Evolutionary conservation across 2,888 invertebrate genomes (phyloP).

Genomic region (Cryptops parisi): DNA sequence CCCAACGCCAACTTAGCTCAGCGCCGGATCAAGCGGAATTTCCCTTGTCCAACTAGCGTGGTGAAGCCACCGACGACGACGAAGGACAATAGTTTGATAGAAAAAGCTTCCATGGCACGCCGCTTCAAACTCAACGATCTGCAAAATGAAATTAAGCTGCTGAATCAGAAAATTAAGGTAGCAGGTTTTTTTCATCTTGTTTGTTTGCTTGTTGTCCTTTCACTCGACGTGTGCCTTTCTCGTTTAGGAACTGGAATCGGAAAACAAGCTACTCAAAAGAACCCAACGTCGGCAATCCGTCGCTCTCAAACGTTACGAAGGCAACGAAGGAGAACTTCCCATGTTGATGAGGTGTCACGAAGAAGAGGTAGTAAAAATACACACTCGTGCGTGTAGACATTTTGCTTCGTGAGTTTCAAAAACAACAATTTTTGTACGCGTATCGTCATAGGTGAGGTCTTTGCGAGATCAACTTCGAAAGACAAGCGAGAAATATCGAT

Average conservation of each 20-base stretch:
- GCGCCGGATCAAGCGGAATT: too few species aligned
- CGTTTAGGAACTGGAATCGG: slow-evolving; percentile 4
- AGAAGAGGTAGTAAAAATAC: slow-evolving; percentile 12
- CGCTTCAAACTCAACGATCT: slow-evolving; percentile 9
- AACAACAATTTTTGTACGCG: background rate
- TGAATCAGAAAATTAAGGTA: slow-evolving; percentile 4
- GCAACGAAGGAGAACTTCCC: slow-evolving; percentile 10
- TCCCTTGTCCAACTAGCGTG: too few species aligned
- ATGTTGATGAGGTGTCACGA: slow-evolving; percentile 4
- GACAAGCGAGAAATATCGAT: slow-evolving; percentile 3
- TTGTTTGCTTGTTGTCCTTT: background rate
- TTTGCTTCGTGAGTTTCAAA: too few species aligned
- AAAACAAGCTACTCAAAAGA: slow-evolving; percentile 10
- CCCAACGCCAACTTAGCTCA: too few species aligned
- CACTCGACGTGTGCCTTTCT: background rate
- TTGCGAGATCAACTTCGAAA: slow-evolving; percentile 7
- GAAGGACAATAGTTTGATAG: background rate
- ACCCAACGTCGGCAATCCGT: slow-evolving; percentile 10
- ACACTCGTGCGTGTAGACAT: too few species aligned
- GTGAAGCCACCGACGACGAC: too few species aligned
- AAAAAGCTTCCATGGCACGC: background rate
- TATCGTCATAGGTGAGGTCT: slow-evolving; percentile 4
- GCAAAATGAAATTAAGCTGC: slow-evolving; percentile 9
- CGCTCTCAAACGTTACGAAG: slow-evolving; percentile 12
- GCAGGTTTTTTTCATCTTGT: background rate